Evolutionary conservation across 2,888 invertebrate genomes (phyloP).

Genomic region (Tyria jacobaeae): DNA sequence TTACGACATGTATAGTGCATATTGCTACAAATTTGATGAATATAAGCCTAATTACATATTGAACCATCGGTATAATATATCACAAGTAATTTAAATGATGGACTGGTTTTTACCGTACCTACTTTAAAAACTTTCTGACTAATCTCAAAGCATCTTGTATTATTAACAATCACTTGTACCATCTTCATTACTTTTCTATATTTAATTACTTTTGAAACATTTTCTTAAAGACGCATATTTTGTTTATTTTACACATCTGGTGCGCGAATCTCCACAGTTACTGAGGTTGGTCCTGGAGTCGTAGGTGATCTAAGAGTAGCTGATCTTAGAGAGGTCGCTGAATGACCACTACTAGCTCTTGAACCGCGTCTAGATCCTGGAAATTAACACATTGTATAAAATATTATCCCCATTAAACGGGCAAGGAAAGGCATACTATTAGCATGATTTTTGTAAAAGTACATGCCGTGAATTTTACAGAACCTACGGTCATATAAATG

Average conservation of each 20-base stretch:
- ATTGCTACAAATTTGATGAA: constrained; percentile 67
- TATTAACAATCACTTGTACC: constrained; percentile 38
- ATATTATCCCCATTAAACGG: neutral
- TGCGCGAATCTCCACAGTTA: constrained; percentile 92
- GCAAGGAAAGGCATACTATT: constrained; percentile 48
- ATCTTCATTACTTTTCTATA: constrained; percentile 28
- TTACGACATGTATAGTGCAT: constrained; percentile 65
- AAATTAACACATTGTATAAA: constrained; percentile 32
- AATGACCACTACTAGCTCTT: constrained; percentile 91
- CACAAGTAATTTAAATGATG: constrained; percentile 82
- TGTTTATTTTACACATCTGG: constrained; percentile 83
- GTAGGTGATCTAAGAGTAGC: constrained; percentile 83
- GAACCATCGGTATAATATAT: constrained; percentile 75
- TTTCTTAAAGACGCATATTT: constrained; percentile 19
- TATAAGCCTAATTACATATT: constrained; percentile 72
- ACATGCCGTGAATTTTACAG: constrained; percentile 37
- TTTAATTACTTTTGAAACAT: constrained; percentile 18
- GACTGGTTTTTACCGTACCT: constrained; percentile 68
- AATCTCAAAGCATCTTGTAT: constrained; percentile 22
- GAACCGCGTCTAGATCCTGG: constrained; percentile 89
- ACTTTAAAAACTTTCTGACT: constrained; percentile 28
- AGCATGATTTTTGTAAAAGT: constrained; percentile 33
- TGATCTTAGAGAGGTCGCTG: constrained; percentile 90
- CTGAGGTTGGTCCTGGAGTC: constrained; percentile 81
- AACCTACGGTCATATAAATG: constrained; percentile 16